A percentile compares a stretch with the other conserved stretches of the same genome.
phyloP scores from a whole-genome alignment of 2,888 invertebrate genomes.

The Sphaerophoria taeniata region DNA sequence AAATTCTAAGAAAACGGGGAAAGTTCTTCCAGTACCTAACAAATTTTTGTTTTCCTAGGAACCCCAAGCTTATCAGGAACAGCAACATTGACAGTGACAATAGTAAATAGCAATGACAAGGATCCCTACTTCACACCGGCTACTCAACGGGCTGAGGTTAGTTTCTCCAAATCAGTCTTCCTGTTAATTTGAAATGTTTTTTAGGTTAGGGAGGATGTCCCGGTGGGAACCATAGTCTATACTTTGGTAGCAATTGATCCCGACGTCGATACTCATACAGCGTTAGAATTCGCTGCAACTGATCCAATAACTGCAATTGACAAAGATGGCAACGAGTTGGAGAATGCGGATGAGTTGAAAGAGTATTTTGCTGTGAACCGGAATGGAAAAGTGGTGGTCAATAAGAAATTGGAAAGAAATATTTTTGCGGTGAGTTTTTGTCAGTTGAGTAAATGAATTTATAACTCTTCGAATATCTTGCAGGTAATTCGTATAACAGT shows the following conservation, averaged over 20 bases:
- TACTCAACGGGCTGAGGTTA: slow-evolving; percentile 90
- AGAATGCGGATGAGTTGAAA: slow-evolving; percentile 83
- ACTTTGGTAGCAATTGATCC: slow-evolving; percentile 90
- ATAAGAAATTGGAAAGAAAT: slow-evolving; percentile 81
- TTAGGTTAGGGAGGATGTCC: slow-evolving; percentile 90
- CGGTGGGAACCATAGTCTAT: slow-evolving; percentile 88
- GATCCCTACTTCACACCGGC: slow-evolving; percentile 91
- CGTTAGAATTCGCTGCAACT: slow-evolving; percentile 86
- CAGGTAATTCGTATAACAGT: slow-evolving; percentile 90
- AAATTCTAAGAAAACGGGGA: slow-evolving; percentile 58
- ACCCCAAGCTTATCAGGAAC: slow-evolving; percentile 92
- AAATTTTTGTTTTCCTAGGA: slow-evolving; percentile 83
- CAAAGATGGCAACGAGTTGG: slow-evolving; percentile 90
- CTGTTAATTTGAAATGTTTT: background rate
- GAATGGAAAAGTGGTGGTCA: slow-evolving; percentile 84
- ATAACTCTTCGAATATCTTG: background rate
- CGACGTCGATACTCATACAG: slow-evolving; percentile 88
- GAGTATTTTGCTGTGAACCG: slow-evolving; percentile 87
- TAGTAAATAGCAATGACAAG: slow-evolving; percentile 95
- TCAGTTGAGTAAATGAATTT: background rate
- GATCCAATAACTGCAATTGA: slow-evolving; percentile 91
- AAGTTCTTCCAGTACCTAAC: slow-evolving; percentile 18
- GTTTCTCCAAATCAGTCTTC: background rate
- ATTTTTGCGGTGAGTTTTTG: slow-evolving; percentile 79
- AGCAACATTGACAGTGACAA: slow-evolving; percentile 89